Evolutionary conservation across 2,797 vertebrate species (phyloP), one percentile per base, ranked within the genome.

Genomic region (Rhabdomys pumilio): DNA sequence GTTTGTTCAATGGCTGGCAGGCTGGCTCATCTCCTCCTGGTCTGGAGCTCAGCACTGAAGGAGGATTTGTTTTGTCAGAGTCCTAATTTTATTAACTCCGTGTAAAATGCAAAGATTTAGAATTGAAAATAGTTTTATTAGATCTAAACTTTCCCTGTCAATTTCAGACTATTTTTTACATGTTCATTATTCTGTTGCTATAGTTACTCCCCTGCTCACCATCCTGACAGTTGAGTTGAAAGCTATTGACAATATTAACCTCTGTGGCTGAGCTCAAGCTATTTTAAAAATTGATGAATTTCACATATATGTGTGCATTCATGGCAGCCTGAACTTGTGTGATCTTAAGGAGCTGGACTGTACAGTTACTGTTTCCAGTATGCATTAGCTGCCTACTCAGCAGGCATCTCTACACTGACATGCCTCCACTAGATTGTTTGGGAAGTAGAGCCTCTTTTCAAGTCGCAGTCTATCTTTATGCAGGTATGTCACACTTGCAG

Each of bases 101-200:
- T 11, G 5, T 83, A 90, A 80, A 80, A 89, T 67, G 69, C 90
- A 92, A 53, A 96, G 81, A 65, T 57, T 80, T 44, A 87, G 57
- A 79, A 82, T 83, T 73, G 47, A 96, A 92, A 97, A 82, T 80
- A 34, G 31, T 93, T 94, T 89, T 85, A 91, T 89, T 89, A 86
- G 94, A 86, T 79, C 67, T 91, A 34, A 92, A 95, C 72, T 88
- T 96, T 73, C 82, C 63, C 82, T 90, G 61, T 75, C 93, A 82
- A 38, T 59, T 84, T 94, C 34, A 82, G 75, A 92, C 72, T 85
- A 57, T 75, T 83, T 73, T 69, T 67, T 44, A 61, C 14, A 8
- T n/a, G 59, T 61, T 95, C 89, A 38, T 90, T 90, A 95, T 84
- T 81, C 55, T 6, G 47, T 96, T 97, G 89, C 96, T 61, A n/a